These are phyloP conservation scores for Colossoma macropomum DNA, from an alignment of 2,113 vertebrate genomes.

Conservation along the genomic window DNA sequence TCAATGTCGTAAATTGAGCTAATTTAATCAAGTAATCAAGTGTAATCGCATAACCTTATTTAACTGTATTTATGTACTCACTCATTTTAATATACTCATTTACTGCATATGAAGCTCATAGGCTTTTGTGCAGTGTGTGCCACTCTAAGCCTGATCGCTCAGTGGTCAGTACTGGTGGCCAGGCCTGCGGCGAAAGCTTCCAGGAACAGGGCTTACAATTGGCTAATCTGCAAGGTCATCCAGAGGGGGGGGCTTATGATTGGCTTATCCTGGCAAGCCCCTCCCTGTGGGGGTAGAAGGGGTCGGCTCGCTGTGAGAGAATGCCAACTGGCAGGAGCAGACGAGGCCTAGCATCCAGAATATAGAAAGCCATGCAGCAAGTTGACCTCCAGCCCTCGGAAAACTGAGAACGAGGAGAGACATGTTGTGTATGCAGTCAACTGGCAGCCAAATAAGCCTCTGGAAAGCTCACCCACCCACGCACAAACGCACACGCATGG, in stretches of 20 bases:
- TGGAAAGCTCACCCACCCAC: conserved; percentile 46
- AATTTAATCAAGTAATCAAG: no score
- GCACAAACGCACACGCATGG: conserved; percentile 38
- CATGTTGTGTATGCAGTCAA: conserved; percentile 13
- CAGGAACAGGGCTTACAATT: conserved; percentile 31
- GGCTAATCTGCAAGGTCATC: conserved; percentile 51
- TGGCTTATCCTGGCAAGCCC: conserved; percentile 27
- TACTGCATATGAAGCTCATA: not conserved
- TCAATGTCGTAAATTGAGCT: no score
- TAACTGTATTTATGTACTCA: not conserved
- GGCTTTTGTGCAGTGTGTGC: not conserved
- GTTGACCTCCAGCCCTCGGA: conserved; percentile 34
- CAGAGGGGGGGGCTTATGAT: conserved; percentile 19
- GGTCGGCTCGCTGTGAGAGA: not conserved
- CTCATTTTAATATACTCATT: not conserved
- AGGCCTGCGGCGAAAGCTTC: not conserved
- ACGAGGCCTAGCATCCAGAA: conserved; percentile 12
- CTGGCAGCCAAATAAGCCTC: conserved; percentile 27
- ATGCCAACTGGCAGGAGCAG: conserved; percentile 17
- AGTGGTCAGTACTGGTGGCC: not conserved
- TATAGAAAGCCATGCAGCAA: not conserved
- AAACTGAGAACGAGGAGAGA: not conserved
- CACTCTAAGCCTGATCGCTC: not conserved
- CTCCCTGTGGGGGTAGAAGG: conserved; percentile 4
- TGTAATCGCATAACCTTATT: no score